A percentile compares a stretch with the other conserved stretches of the same genome.
phyloP scores from a whole-genome alignment of 2,797 vertebrate species.

The Paguma larvata region DNA sequence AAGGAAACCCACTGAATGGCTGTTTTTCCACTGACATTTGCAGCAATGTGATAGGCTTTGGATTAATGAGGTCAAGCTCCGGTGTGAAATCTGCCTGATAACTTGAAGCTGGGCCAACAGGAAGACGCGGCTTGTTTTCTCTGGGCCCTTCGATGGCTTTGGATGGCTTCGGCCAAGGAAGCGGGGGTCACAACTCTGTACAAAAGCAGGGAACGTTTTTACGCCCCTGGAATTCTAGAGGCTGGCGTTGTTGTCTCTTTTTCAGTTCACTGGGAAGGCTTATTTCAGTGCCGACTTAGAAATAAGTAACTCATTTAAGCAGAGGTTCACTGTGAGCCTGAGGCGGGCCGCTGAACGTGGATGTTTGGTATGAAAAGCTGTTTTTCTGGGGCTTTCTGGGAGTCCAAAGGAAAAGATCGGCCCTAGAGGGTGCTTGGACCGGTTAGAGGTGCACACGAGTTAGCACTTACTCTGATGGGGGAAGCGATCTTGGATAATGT shows the following conservation, averaged over 20 bases:
- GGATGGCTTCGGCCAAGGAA: conserved; percentile 63
- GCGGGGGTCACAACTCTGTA: conserved; percentile 38
- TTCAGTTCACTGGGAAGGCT: neutral
- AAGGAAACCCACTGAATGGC: conserved; percentile 80
- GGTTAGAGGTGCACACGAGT: neutral
- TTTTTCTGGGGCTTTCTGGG: conserved; percentile 24
- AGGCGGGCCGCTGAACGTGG: neutral
- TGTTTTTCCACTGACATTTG: conserved; percentile 86
- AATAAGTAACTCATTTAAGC: conserved; percentile 51
- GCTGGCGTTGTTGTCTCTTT: neutral
- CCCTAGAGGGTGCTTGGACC: neutral
- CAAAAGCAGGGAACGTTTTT: conserved; percentile 45
- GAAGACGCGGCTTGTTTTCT: conserved; percentile 77
- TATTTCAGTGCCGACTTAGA: conserved; percentile 45
- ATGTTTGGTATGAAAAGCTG: neutral
- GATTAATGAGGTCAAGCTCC: conserved; percentile 86
- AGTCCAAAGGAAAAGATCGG: conserved; percentile 1
- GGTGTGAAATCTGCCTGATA: conserved; percentile 79
- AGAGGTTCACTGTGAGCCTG: neutral
- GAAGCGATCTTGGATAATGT: neutral
- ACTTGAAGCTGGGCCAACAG: conserved; percentile 74
- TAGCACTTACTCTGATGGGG: neutral
- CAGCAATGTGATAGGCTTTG: conserved; percentile 84
- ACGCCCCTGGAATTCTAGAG: neutral
- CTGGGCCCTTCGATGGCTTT: conserved; percentile 75